phyloP scores from a whole-genome alignment of 2,888 invertebrate genomes.

The Polylopha cassiicola region DNA sequence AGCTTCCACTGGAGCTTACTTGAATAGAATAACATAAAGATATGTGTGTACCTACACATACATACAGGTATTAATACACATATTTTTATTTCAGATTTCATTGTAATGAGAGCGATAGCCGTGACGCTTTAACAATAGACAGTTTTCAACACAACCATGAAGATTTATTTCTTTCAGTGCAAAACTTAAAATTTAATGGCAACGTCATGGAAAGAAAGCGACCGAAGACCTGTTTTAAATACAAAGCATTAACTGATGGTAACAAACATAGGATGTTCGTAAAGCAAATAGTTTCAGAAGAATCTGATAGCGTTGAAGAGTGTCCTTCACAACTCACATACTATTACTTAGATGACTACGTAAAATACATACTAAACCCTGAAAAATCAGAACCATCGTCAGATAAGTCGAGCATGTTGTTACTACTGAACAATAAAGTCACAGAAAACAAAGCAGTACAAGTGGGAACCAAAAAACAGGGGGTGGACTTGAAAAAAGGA shows the following conservation, averaged over 20 bases:
- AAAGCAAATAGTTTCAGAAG: slow-evolving; percentile 50
- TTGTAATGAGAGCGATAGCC: slow-evolving; percentile 33
- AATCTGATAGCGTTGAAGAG: slow-evolving; percentile 40
- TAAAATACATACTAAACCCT: slow-evolving; percentile 52
- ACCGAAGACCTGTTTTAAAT: slow-evolving; percentile 59
- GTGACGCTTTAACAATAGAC: slow-evolving; percentile 24
- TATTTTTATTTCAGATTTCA: slow-evolving; percentile 43
- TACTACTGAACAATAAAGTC: slow-evolving; percentile 35
- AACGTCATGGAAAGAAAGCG: slow-evolving; percentile 43
- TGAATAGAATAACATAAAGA: too few relatives aligned
- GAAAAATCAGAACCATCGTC: slow-evolving; percentile 56
- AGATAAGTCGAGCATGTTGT: slow-evolving; percentile 49
- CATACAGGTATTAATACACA: slow-evolving; percentile 1
- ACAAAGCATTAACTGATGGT: slow-evolving; percentile 43
- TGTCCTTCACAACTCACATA: slow-evolving; percentile 50
- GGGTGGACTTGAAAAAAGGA: slow-evolving; percentile 31
- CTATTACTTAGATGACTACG: slow-evolving; percentile 61
- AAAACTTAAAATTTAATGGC: slow-evolving; percentile 62
- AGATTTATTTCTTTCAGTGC: slow-evolving; percentile 58
- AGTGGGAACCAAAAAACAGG: slow-evolving; percentile 33
- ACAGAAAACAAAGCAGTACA: slow-evolving; percentile 49
- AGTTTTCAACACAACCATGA: slow-evolving; percentile 35
- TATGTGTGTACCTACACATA: slow-evolving; percentile 36
- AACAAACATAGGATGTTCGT: slow-evolving; percentile 65
- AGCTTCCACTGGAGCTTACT: too few relatives aligned